Evolutionary conservation across 1,140 invertebrate species (phyloP).

Genomic region (Eciton burchellii): DNA sequence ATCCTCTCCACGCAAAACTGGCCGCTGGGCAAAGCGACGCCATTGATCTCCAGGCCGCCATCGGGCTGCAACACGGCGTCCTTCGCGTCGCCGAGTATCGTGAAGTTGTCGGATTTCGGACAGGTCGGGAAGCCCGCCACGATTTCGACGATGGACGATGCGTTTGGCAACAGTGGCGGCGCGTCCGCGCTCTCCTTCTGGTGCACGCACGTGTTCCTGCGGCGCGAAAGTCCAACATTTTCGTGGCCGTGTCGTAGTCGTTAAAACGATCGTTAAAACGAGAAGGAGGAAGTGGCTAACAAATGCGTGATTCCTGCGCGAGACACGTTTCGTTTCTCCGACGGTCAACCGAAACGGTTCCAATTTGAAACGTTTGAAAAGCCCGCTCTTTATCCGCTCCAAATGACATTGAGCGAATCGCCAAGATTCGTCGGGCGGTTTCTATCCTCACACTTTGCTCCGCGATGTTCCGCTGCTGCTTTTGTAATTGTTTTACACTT

Average conservation of each 20-base stretch:
- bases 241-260: not conserved
- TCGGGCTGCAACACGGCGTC: slow-evolving; percentile 83
- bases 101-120: slow-evolving; percentile 79
- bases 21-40: slow-evolving; percentile 83
- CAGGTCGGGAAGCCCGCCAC: slow-evolving; percentile 86
- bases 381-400: not conserved
- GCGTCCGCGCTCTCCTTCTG: slow-evolving; percentile 76
- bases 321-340: too few species aligned
- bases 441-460: too few species aligned
- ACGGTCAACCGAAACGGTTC: too few species aligned
- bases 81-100: slow-evolving; percentile 85
- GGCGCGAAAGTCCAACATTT: slow-evolving; percentile 21
- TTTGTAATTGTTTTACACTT: too few species aligned
- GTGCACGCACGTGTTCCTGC: slow-evolving; percentile 83
- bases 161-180: slow-evolving; percentile 81
- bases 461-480: too few species aligned
- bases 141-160: slow-evolving; percentile 77
- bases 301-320: too few species aligned
- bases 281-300: not conserved
- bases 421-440: too few species aligned
- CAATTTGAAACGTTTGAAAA: not conserved
- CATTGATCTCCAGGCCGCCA: slow-evolving; percentile 84
- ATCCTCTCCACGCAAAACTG: slow-evolving; percentile 89
- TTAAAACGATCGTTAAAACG: not conserved
- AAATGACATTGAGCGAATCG: not conserved